Evolutionary conservation across 2,888 invertebrate genomes (phyloP), one percentile per base, ranked within the genome.

Genomic region (Drosophila picticornis): DNA sequence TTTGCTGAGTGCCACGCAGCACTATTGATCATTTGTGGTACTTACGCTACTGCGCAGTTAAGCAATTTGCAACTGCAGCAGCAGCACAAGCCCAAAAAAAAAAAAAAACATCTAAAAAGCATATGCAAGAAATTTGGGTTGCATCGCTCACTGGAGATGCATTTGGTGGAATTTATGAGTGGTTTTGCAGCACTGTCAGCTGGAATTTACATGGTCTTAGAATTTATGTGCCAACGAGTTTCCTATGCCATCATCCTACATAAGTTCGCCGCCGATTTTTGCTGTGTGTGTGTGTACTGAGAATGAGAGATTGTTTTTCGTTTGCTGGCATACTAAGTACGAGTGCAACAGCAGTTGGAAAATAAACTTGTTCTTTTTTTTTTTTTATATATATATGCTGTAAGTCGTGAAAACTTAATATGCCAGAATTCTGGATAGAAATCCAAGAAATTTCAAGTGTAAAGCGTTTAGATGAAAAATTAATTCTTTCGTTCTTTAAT

Each of bases 201-300:
- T 48, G 43, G 52, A 80, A 80, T 78, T 78, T 72, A 53, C 80
- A 68, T 78, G 68, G 67, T 53, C 62, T 65, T 43, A 36, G 68
- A 60, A 76, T 76, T 80, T 80, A 80, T 76, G 65, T 76, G 68
- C 65, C 57, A 64, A 68, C 50, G 68, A 78, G 72, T 68, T 77
- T 71, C 72, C 67, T 67, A 60, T 71, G 71, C 52, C 65, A 63
- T 38, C 53, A 66, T 71, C 62, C 40, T 27, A 29, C 36, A 38
- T 56, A 50, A 64, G 60, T n/a, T 38, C 38, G 48, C 53, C 31
- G 53, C 3, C 31, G 46, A 31, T 57, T 27, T n/a, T 31, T 43
- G 25, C 19, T 51, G 19, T 25, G 22, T 51, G 19, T 25, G 13
- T 32, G 13, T 43, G 11, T 22, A 29, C 48, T 46, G 50, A 29